Conservation (phyloP, 2,888 invertebrate species). For the Dicyrtoma fusca region DNA sequence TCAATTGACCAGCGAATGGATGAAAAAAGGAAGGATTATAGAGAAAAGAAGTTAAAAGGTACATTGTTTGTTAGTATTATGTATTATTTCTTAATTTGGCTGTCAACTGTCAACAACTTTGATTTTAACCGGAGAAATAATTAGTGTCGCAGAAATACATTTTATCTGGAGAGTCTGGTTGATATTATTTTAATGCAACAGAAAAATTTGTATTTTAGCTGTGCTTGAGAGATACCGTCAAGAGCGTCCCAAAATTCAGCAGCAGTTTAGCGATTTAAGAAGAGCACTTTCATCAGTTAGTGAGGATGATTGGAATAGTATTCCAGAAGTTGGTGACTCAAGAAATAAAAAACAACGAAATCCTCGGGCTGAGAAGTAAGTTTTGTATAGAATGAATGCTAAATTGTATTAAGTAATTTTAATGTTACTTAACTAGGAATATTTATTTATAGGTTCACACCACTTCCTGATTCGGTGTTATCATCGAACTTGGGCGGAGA, state of each 20-base stretch:
- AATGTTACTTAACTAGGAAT: background rate
- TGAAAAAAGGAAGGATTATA: conserved; percentile 95
- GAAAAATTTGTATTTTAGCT: conserved; percentile 63
- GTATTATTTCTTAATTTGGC: too few species aligned
- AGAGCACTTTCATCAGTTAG: conserved; percentile 79
- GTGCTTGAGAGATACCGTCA: conserved; percentile 97
- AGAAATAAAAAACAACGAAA: conserved; percentile 95
- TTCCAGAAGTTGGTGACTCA: conserved; percentile 99
- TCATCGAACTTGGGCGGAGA: conserved; percentile 84
- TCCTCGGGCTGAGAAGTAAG: conserved; percentile 83
- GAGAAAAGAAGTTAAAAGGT: conserved; percentile 77
- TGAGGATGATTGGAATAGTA: conserved; percentile 93
- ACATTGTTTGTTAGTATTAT: too few species aligned
- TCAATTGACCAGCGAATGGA: conserved; percentile 99
- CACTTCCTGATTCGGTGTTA: conserved; percentile 93
- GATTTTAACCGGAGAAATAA: too few species aligned
- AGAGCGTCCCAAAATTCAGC: conserved; percentile 98
- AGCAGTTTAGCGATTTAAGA: conserved; percentile 98
- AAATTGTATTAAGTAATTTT: background rate
- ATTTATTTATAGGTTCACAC: conserved; percentile 75
- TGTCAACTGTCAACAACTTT: too few species aligned
- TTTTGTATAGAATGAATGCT: conserved; percentile 16
- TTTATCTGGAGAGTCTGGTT: too few species aligned
- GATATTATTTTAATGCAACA: too few species aligned
- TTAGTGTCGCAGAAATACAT: too few species aligned